Conservation (phyloP, 1,140 invertebrate genomes). For the Eumeta japonica region DNA sequence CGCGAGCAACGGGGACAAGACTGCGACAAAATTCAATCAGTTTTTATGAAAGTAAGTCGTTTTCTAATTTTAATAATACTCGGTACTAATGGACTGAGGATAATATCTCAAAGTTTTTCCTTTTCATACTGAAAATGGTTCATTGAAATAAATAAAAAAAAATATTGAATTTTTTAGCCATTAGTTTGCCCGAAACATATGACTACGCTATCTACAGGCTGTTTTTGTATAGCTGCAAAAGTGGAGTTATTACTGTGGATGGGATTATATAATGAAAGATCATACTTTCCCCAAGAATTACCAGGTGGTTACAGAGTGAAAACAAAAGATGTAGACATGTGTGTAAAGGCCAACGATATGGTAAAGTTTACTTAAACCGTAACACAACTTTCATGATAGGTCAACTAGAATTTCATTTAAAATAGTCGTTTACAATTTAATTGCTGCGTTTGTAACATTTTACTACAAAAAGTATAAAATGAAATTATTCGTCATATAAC, state of each 20-base stretch:
- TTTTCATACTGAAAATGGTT: too few relatives aligned
- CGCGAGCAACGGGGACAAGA: slow-evolving; percentile 25
- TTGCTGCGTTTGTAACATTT: too few relatives aligned
- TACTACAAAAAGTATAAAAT: too few relatives aligned
- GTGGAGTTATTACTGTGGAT: slow-evolving; percentile 35
- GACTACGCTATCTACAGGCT: slow-evolving; percentile 18
- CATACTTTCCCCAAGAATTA: slow-evolving; percentile 20
- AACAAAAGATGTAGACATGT: slow-evolving; percentile 24
- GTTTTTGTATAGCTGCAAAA: slow-evolving; percentile 29
- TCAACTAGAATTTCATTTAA: too few relatives aligned
- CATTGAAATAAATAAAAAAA: neutral
- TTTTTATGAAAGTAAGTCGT: slow-evolving; percentile 27
- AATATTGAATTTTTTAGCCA: slow-evolving; percentile 23
- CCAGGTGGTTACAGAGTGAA: slow-evolving; percentile 26
- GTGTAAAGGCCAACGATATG: slow-evolving; percentile 24
- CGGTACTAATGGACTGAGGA: too few relatives aligned
- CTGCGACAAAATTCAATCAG: slow-evolving; percentile 30
- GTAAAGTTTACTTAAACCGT: neutral
- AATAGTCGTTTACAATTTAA: too few relatives aligned
- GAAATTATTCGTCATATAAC: too few relatives aligned
- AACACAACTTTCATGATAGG: slow-evolving; percentile 1
- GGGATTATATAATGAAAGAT: slow-evolving; percentile 25
- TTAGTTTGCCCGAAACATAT: slow-evolving; percentile 33
- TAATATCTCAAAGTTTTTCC: neutral
- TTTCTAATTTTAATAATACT: slow-evolving; percentile 1